Base-by-base conservation (phyloP, 2,113 vertebrate species). In the Forbesichthys agassizii region DNA sequence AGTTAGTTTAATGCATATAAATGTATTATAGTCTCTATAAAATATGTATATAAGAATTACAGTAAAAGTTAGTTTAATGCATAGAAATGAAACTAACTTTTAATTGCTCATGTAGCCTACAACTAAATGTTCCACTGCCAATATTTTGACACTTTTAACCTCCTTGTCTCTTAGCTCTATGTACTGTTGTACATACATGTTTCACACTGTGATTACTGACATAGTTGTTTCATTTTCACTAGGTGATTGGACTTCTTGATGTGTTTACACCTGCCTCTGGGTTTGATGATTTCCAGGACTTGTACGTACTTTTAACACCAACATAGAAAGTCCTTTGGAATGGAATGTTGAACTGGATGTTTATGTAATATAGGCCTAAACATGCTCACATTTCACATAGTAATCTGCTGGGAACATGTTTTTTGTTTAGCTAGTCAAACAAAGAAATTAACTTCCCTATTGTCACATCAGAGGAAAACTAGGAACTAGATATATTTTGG, bases 181-280 rank as follows among this genome's bases (percentile, higher is more conserved):
- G 36, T 42, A 42, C 27, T 27, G 27, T 27, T 27, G 27, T 27
- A 42, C 36, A 8, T 42, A 42, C 4, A 42, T 42, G 0, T 42
- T 42, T 42, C 3, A 42, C 7, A 3, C 36, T 42, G 36, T 42
- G 4, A 42, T 5, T 42, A 42, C 36, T 42, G 36, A 42, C 36
- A 33, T 56, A 58, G 11, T 16, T 66, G 64, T 78, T 66, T 77
- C 79, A 52, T 81, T 83, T 83, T 76, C 72, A 70, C 10, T 80
- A 99, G 97, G 97, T 99, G 74, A 98, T 99, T 9, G 97, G 97
- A 53, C 91, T 99, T 52, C 87, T 97, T 4, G 93, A 98, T 67
- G 96, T 97, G 84, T 98, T 98, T 88, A 96, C 96, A 46, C 86
- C 96, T 3, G 95, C 95, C 51, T 55, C 90, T 11, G 88, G 92